Evolutionary conservation across 2,113 vertebrate species (phyloP).

Genomic region (Ictalurus furcatus): DNA sequence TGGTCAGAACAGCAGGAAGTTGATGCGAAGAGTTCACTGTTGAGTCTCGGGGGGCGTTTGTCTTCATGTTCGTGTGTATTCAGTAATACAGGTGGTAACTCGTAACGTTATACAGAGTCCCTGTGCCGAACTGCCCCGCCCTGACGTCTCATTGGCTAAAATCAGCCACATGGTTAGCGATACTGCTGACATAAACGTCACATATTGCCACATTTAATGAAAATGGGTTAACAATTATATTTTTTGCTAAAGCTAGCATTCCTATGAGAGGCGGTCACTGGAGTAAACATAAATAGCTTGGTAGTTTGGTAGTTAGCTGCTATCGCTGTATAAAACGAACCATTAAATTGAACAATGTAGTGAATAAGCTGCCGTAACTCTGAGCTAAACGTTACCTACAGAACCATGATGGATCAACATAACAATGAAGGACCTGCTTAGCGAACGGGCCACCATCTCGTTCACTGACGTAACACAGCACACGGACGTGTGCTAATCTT

Average conservation of each 20-base stretch:
- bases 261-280: constrained; percentile 2
- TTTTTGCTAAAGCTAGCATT: constrained; percentile 1
- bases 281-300: background rate
- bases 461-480: background rate
- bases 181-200: background rate
- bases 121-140: background rate
- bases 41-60: background rate
- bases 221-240: background rate
- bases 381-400: background rate
- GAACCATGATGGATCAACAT: background rate
- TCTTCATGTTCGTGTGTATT: background rate
- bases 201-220: background rate
- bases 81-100: background rate
- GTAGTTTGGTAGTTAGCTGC: constrained; percentile 24
- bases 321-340: background rate
- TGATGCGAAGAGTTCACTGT: background rate
- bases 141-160: background rate
- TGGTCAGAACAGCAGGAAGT: constrained; percentile 14
- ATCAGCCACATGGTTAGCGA: background rate
- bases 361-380: background rate
- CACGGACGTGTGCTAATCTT: background rate
- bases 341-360: background rate
- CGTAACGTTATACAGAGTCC: background rate
- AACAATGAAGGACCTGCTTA: no score
- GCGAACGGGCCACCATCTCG: background rate